phyloP scores from a whole-genome alignment of 2,888 invertebrate species.

The Drosophila siamana region DNA sequence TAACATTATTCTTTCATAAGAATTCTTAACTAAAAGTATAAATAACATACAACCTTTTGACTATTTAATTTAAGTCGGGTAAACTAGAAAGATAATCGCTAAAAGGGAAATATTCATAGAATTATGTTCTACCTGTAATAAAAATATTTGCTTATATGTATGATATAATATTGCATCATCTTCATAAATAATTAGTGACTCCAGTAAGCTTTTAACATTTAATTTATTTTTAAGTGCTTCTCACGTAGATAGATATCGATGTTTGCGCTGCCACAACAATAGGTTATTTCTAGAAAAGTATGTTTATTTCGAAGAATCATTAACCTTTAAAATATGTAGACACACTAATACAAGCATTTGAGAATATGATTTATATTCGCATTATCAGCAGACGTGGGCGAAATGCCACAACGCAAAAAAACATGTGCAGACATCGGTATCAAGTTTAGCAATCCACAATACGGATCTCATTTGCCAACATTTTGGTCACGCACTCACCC shows the following conservation, averaged over 20 bases:
- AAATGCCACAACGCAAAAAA: conserved; percentile 44
- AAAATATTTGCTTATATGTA: not conserved
- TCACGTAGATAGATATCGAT: not conserved
- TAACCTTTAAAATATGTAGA: conserved; percentile 24
- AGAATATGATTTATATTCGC: conserved; percentile 23
- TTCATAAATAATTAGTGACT: not conserved
- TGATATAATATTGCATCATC: not conserved
- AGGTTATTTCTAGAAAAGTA: not conserved
- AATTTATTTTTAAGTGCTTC: not conserved
- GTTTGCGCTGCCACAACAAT: not conserved
- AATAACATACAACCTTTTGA: no score
- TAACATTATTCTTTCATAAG: no score
- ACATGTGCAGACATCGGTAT: conserved; percentile 40
- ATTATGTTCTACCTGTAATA: not conserved
- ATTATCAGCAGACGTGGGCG: conserved; percentile 54
- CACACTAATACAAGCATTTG: conserved; percentile 9
- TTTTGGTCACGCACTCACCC: conserved; percentile 10
- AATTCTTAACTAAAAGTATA: no score
- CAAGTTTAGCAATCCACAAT: conserved; percentile 25
- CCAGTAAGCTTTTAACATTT: not conserved
- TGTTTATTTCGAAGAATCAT: conserved; percentile 26
- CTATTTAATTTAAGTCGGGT: no score
- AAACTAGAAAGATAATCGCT: no score
- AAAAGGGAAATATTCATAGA: no score
- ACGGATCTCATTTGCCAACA: conserved; percentile 24